Evolutionary conservation across 1,140 invertebrate genomes (phyloP).

Genomic region (Philotrypesis tridentata): DNA sequence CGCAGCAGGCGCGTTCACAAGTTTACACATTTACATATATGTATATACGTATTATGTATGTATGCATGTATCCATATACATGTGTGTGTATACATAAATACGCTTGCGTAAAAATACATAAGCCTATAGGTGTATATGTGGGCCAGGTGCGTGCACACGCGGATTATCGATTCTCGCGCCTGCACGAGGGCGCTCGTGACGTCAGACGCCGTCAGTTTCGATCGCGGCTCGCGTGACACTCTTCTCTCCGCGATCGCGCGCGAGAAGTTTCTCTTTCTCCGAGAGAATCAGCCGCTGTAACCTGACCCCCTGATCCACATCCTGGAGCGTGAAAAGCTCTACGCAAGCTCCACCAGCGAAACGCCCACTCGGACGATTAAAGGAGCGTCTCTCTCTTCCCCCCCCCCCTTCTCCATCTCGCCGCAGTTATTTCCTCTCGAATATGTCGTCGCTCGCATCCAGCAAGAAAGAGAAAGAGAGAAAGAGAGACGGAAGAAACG

Average conservation of each 20-base stretch:
- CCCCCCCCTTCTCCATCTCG: too few relatives aligned
- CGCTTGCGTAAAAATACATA: background rate
- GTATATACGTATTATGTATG: background rate
- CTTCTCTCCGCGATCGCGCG: background rate
- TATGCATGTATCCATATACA: background rate
- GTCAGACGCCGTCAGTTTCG: conserved; percentile 54
- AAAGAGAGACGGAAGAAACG: conserved; percentile 8
- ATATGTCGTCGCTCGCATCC: background rate
- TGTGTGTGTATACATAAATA: conserved; percentile 2
- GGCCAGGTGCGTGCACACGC: conserved; percentile 64
- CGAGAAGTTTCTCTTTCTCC: background rate
- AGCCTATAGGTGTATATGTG: too few relatives aligned
- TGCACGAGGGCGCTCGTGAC: conserved; percentile 57
- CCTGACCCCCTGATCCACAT: too few relatives aligned
- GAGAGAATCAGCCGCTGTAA: background rate
- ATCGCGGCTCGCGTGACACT: conserved; percentile 8
- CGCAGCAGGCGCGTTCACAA: too few relatives aligned
- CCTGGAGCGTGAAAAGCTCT: too few relatives aligned
- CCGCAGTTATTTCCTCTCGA: background rate
- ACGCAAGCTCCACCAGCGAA: background rate
- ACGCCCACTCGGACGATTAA: conserved; percentile 6
- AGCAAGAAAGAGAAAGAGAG: background rate
- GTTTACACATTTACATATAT: too few relatives aligned
- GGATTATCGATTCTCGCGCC: conserved; percentile 68
- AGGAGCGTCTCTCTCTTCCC: background rate